These are phyloP conservation scores for Planococcus citri DNA, from an alignment of 1,140 invertebrate species.

Conservation along the genomic window DNA sequence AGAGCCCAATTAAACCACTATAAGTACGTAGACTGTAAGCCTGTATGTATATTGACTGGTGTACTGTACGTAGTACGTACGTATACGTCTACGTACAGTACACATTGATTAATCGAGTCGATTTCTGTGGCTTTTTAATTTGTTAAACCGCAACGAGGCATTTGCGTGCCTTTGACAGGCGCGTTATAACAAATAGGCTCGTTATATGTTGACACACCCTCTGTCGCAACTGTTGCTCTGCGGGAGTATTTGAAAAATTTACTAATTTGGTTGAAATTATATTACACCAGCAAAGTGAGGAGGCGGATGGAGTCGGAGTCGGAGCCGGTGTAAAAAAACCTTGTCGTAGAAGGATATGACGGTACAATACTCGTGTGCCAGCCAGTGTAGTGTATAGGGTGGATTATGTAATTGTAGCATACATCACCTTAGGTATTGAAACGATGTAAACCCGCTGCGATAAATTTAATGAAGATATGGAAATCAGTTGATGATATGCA, in stretches of 20 bases:
- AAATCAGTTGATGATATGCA: constrained; percentile 1
- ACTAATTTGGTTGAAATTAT: neutral
- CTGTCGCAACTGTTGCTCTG: neutral
- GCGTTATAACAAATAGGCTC: neutral
- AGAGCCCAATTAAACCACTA: too few relatives aligned
- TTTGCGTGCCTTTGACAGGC: neutral
- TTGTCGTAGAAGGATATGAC: too few relatives aligned
- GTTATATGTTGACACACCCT: neutral
- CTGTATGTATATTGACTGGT: too few relatives aligned
- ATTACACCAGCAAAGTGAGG: neutral
- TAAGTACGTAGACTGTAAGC: too few relatives aligned
- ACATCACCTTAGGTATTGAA: too few relatives aligned
- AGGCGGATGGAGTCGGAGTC: too few relatives aligned
- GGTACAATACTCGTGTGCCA: too few relatives aligned
- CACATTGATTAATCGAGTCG: neutral
- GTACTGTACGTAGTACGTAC: too few relatives aligned
- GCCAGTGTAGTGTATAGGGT: too few relatives aligned
- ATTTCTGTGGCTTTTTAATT: neutral
- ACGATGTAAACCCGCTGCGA: neutral
- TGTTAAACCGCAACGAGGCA: neutral
- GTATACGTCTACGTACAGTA: neutral
- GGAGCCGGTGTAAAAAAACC: too few relatives aligned
- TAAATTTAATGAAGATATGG: constrained; percentile 8
- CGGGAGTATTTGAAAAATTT: neutral
- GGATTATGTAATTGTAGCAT: too few relatives aligned